Evolutionary conservation across 2,888 invertebrate genomes (phyloP).

Genomic region (Hemicrepidius hirtus): DNA sequence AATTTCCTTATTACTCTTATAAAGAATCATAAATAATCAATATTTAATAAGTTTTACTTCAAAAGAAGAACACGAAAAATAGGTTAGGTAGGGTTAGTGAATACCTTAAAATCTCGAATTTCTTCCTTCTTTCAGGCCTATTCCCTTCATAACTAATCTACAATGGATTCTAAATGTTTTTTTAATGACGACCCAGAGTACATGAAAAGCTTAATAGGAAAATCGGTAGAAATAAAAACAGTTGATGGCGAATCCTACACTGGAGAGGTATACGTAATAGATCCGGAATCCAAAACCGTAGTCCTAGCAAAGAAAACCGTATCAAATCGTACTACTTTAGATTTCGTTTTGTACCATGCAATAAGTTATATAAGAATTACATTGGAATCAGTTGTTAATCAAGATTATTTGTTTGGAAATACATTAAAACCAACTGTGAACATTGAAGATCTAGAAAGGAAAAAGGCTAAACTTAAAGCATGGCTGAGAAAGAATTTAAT

Average conservation of each 20-base stretch:
- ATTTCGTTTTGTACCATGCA: slow-evolving; percentile 59
- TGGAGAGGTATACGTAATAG: slow-evolving; percentile 66
- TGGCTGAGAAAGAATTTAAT: slow-evolving; percentile 68
- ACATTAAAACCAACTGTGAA: background rate
- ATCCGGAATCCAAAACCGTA: slow-evolving; percentile 66
- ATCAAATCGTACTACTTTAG: slow-evolving; percentile 36
- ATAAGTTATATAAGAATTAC: slow-evolving; percentile 61
- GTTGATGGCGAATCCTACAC: slow-evolving; percentile 59
- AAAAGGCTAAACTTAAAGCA: slow-evolving; percentile 59
- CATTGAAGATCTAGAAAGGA: slow-evolving; percentile 20
- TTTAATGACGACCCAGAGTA: slow-evolving; percentile 5
- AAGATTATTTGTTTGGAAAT: slow-evolving; percentile 34
- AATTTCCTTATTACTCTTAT: too few species aligned
- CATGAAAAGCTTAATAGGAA: slow-evolving; percentile 63
- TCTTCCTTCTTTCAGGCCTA: too few species aligned
- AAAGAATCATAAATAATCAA: too few species aligned
- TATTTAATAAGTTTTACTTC: too few species aligned
- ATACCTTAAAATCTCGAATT: too few species aligned
- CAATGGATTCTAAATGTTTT: background rate
- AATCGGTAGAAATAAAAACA: slow-evolving; percentile 62
- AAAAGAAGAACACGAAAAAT: too few species aligned
- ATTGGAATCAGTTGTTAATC: slow-evolving; percentile 56
- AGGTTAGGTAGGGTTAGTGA: too few species aligned
- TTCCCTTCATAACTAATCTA: too few species aligned
- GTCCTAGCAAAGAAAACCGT: slow-evolving; percentile 59